Evolutionary conservation across 2,888 invertebrate genomes (phyloP).

Genomic region (Nezara viridula): DNA sequence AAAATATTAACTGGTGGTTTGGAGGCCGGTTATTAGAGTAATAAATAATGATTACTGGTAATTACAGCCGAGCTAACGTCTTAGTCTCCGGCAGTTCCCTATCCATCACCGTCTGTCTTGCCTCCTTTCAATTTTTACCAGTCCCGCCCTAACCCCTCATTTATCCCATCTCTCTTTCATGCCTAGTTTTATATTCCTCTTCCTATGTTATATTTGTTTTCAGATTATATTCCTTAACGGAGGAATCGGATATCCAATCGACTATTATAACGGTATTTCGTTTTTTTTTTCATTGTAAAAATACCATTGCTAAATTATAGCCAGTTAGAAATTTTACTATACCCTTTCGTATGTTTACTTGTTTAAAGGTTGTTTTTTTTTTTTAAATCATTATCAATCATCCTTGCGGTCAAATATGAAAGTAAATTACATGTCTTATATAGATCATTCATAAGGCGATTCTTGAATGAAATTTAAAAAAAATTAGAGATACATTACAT

Average conservation of each 20-base stretch:
- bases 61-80: slow-evolving; percentile 52
- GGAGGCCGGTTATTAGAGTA: slow-evolving; percentile 51
- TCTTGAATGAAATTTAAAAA: background rate
- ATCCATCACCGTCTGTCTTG: slow-evolving; percentile 47
- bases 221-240: background rate
- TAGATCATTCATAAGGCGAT: background rate
- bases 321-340: background rate
- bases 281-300: background rate
- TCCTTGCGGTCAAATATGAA: background rate
- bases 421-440: background rate
- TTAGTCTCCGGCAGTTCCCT: slow-evolving; percentile 46
- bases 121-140: slow-evolving; percentile 37
- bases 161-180: slow-evolving; percentile 53
- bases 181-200: slow-evolving; percentile 35
- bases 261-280: background rate
- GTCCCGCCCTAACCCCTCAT: slow-evolving; percentile 23
- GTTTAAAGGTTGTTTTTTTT: background rate
- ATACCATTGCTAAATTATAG: background rate
- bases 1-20: slow-evolving; percentile 50
- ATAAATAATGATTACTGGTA: slow-evolving; percentile 53
- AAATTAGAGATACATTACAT: no score
- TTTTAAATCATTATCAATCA: background rate
- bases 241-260: background rate
- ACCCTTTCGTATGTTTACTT: background rate
- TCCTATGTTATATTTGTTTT: slow-evolving; percentile 39